These are phyloP conservation scores for Rissa tridactyla DNA, from an alignment of 2,113 vertebrate species.

Conservation along the genomic window DNA sequence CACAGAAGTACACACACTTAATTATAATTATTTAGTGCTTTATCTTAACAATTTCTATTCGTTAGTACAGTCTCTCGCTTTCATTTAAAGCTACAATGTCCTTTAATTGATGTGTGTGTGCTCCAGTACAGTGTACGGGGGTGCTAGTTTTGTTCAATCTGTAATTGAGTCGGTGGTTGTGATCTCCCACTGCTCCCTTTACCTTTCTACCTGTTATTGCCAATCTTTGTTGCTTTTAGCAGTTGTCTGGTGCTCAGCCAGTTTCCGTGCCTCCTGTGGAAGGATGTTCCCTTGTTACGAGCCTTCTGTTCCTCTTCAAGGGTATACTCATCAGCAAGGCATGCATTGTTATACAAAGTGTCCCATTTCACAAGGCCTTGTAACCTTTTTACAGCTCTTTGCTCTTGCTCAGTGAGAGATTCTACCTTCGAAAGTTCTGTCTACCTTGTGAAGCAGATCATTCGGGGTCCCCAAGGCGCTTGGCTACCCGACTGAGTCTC, in stretches of 20 bases:
- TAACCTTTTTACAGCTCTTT: neutral
- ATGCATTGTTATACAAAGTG: neutral
- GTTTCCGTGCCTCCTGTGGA: neutral
- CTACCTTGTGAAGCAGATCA: neutral
- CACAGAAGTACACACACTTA: neutral
- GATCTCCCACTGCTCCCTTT: neutral
- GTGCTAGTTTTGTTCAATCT: neutral
- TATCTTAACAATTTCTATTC: neutral
- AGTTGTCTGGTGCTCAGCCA: neutral
- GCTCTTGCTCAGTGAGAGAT: neutral
- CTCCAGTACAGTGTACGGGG: neutral
- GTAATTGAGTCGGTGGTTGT: neutral
- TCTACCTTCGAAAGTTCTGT: neutral
- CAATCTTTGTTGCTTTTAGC: neutral
- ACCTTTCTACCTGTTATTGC: neutral
- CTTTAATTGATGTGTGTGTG: neutral
- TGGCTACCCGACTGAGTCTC: neutral
- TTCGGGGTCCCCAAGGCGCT: neutral
- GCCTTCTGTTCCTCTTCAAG: neutral
- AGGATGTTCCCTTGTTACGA: neutral
- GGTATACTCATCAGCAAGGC: neutral
- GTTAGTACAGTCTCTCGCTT: neutral
- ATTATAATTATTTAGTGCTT: neutral
- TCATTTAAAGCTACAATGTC: neutral
- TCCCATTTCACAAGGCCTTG: neutral